Conservation (phyloP, 2,888 invertebrate species). For the Lasioglossum malachurum region DNA sequence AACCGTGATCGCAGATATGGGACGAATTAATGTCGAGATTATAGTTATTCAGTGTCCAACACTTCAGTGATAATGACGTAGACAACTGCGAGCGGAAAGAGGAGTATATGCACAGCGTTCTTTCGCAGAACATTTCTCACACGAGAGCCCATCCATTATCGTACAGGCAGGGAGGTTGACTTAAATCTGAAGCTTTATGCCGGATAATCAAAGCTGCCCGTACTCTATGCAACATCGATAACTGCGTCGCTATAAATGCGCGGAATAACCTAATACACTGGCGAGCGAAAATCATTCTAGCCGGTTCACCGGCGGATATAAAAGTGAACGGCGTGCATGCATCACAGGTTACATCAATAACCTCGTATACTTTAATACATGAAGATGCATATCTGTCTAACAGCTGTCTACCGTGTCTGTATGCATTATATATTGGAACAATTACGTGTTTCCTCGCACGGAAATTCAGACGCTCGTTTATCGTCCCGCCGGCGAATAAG, state of each 20-base stretch:
- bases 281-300: slow-evolving; percentile 1
- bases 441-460: slow-evolving; percentile 41
- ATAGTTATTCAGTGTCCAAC: background rate
- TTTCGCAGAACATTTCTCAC: background rate
- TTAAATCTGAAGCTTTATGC: slow-evolving; percentile 22
- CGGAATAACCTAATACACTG: slow-evolving; percentile 1
- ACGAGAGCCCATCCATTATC: background rate
- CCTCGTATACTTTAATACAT: slow-evolving; percentile 51
- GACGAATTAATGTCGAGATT: background rate
- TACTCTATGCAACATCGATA: slow-evolving; percentile 16
- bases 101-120: background rate
- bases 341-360: slow-evolving; percentile 42
- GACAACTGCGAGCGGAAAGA: background rate
- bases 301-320: slow-evolving; percentile 8
- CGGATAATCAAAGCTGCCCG: slow-evolving; percentile 34
- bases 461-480: slow-evolving; percentile 41
- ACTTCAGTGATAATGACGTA: background rate
- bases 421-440: slow-evolving; percentile 43
- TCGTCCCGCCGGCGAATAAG: slow-evolving; percentile 2
- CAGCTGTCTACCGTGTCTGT: slow-evolving; percentile 34
- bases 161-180: background rate
- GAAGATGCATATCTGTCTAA: slow-evolving; percentile 41
- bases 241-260: slow-evolving; percentile 30
- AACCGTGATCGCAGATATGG: background rate
- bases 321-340: slow-evolving; percentile 32